Conservation (phyloP, 2,113 vertebrate genomes). For the Pseudois nayaur region DNA sequence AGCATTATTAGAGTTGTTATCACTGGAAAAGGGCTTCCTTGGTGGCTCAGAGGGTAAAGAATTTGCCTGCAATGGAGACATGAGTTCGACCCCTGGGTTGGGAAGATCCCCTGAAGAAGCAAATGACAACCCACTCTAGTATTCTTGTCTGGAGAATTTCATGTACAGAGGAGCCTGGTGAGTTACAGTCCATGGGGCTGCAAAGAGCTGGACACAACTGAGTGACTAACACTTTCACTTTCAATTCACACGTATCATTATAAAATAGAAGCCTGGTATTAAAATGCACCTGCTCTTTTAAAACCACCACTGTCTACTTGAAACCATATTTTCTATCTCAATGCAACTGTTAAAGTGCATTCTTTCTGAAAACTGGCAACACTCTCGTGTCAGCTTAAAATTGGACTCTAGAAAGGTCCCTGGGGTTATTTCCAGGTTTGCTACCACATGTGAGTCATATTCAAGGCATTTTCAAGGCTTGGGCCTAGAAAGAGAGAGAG, state of each 20-base stretch:
- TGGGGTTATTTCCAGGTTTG: neutral
- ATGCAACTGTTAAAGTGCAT: neutral
- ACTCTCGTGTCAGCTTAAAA: neutral
- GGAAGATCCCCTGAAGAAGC: neutral
- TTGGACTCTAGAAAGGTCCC: neutral
- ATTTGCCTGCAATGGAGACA: neutral
- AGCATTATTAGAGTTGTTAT: conserved; percentile 9
- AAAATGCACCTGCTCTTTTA: conserved; percentile 37
- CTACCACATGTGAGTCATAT: neutral
- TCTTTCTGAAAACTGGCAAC: neutral
- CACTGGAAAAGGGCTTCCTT: neutral
- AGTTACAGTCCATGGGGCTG: neutral
- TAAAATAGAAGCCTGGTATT: conserved; percentile 26
- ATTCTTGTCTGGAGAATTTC: neutral
- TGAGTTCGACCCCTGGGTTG: neutral
- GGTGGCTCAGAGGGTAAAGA: neutral
- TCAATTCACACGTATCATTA: neutral
- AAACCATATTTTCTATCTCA: neutral
- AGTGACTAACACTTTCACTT: neutral
- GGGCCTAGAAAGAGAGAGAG: neutral
- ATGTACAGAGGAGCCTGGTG: neutral
- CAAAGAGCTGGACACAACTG: neutral
- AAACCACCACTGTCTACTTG: neutral
- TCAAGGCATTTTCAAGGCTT: neutral
- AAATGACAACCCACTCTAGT: neutral